A percentile compares a stretch with the other conserved stretches of the same genome.
Conservation (phyloP, 2,888 invertebrate genomes). For the Calliphora vomitoria region DNA sequence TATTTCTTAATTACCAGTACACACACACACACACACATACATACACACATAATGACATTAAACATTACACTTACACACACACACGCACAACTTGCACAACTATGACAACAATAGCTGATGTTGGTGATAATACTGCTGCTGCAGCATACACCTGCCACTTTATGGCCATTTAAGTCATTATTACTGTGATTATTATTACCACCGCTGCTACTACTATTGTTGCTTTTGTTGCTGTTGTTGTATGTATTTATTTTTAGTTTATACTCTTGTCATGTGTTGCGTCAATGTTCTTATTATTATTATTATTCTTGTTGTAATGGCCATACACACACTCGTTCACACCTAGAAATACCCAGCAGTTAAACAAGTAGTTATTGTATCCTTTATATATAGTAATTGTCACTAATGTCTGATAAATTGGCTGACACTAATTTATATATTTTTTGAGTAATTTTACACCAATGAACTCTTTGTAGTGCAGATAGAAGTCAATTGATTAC, state of each 20-base stretch:
- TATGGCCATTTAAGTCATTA: constrained; percentile 62
- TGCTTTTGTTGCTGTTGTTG: constrained; percentile 19
- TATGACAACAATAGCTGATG: constrained; percentile 1
- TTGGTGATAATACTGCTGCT: neutral
- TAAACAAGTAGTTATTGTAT: no score
- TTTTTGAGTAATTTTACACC: no score
- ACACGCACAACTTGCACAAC: neutral
- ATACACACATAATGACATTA: neutral
- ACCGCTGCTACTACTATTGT: constrained; percentile 29
- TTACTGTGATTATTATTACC: constrained; percentile 58
- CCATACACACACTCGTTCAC: neutral
- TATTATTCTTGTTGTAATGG: constrained; percentile 6
- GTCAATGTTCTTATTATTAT: neutral
- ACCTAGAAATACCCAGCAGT: neutral
- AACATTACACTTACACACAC: neutral
- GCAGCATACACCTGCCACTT: constrained; percentile 52
- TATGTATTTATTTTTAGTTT: constrained; percentile 20
- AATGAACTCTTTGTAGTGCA: no score
- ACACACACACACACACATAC: neutral
- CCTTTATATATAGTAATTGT: no score
- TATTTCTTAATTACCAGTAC: constrained; percentile 53
- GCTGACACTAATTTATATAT: no score
- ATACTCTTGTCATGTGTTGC: constrained; percentile 36
- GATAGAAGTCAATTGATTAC: no score
- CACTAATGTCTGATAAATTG: no score